Conservation (phyloP, 2,113 vertebrate genomes). For the Speoplatyrhinus poulsoni region DNA sequence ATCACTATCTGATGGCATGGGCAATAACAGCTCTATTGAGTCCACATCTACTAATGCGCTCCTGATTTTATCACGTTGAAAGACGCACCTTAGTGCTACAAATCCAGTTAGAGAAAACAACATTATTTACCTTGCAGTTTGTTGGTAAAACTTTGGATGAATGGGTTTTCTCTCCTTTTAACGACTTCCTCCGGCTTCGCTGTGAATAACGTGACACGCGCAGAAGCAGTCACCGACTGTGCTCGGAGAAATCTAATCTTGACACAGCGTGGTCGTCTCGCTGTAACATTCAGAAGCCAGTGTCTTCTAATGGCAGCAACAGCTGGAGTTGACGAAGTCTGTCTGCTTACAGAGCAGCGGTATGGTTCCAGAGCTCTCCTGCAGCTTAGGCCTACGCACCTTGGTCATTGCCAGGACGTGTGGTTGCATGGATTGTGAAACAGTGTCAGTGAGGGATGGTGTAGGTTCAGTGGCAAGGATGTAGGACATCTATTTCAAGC, state of each 20-base stretch:
- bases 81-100: constrained; percentile 27
- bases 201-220: constrained; percentile 20
- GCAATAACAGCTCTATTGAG: background rate
- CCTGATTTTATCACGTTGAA: constrained; percentile 25
- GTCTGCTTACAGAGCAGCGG: constrained; percentile 63
- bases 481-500: background rate
- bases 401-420: constrained; percentile 57
- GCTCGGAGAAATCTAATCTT: constrained; percentile 39
- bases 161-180: constrained; percentile 50
- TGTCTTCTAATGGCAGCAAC: constrained; percentile 75
- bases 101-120: constrained; percentile 6
- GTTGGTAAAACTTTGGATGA: too few relatives aligned
- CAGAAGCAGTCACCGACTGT: constrained; percentile 12
- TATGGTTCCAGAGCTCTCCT: constrained; percentile 44
- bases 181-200: constrained; percentile 36
- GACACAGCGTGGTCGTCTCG: constrained; percentile 35
- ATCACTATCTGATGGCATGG: background rate
- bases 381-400: constrained; percentile 47
- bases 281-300: constrained; percentile 67
- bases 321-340: constrained; percentile 69
- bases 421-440: background rate
- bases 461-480: constrained; percentile 16
- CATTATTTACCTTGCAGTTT: constrained; percentile 29
- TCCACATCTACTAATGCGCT: constrained; percentile 10
- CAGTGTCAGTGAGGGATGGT: background rate